These are phyloP conservation scores for Rhynchophorus ferrugineus DNA, from an alignment of 1,140 invertebrate genomes.

Conservation along the genomic window DNA sequence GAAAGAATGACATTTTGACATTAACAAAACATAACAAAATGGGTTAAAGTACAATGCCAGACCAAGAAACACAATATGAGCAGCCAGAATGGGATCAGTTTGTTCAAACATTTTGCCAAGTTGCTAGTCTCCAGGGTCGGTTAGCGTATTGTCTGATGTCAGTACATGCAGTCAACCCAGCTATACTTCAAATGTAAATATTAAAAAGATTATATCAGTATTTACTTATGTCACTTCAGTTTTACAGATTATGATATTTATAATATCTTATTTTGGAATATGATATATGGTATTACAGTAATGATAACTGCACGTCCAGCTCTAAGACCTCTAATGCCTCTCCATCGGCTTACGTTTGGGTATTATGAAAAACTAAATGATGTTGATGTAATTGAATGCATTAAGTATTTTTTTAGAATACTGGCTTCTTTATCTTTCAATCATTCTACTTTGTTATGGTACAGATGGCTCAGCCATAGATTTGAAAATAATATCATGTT, in stretches of 20 bases:
- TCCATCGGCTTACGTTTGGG: constrained; percentile 31
- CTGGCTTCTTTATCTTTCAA: constrained; percentile 34
- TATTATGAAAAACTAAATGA: no score
- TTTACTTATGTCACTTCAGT: constrained; percentile 15
- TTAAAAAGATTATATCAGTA: not conserved
- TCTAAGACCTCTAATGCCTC: constrained; percentile 24
- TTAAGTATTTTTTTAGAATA: constrained; percentile 34
- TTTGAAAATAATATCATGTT: constrained; percentile 22
- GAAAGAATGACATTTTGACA: not conserved
- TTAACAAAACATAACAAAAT: constrained; percentile 2
- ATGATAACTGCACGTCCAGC: constrained; percentile 32
- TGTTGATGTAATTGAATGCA: no score
- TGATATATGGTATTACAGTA: constrained; percentile 35
- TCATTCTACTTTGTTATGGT: constrained; percentile 30
- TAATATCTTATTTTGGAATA: constrained; percentile 30
- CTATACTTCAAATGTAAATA: constrained; percentile 27
- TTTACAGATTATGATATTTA: constrained; percentile 21
- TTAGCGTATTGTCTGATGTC: constrained; percentile 37
- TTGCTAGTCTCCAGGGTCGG: constrained; percentile 31
- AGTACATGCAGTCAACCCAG: constrained; percentile 31
- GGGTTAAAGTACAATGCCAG: constrained; percentile 12
- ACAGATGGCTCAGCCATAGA: constrained; percentile 23
- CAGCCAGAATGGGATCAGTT: constrained; percentile 10
- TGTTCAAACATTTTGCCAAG: constrained; percentile 22
- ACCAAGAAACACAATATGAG: constrained; percentile 3